phyloP scores from a whole-genome alignment of 2,113 vertebrate species.

The Puffinus mauretanicus region DNA sequence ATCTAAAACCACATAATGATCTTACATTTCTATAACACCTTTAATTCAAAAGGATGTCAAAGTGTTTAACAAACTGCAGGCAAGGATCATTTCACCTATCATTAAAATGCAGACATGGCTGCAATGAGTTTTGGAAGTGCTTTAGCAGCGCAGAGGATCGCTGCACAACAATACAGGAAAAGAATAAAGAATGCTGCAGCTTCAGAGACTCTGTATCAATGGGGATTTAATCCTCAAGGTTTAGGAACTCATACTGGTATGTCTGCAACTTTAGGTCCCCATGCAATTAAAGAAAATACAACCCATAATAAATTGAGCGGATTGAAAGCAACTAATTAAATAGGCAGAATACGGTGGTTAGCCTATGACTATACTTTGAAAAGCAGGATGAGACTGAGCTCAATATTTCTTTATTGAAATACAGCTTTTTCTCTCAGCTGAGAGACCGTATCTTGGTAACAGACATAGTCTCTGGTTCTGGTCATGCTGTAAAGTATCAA shows the following conservation, averaged over 20 bases:
- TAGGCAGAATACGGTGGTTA: background rate
- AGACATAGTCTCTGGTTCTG: background rate
- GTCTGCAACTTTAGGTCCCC: background rate
- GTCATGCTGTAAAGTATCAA: background rate
- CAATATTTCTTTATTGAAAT: background rate
- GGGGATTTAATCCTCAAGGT: background rate
- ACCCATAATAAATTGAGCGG: background rate
- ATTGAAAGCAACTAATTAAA: background rate
- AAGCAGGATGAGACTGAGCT: background rate
- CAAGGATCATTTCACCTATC: background rate
- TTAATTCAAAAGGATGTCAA: conserved; percentile 2
- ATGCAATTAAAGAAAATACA: background rate
- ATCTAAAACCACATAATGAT: conserved; percentile 1
- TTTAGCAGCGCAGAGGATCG: background rate
- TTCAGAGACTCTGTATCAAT: background rate
- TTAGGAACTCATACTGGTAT: background rate
- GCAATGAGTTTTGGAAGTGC: background rate
- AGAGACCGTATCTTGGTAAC: background rate
- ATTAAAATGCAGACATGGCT: background rate
- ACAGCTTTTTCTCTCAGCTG: background rate
- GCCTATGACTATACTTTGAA: background rate
- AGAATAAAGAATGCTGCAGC: background rate
- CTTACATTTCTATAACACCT: background rate
- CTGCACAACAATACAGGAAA: background rate
- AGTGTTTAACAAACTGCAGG: background rate